Conservation (phyloP, 2,888 invertebrate genomes). For the Lacanobia wlatinum region DNA sequence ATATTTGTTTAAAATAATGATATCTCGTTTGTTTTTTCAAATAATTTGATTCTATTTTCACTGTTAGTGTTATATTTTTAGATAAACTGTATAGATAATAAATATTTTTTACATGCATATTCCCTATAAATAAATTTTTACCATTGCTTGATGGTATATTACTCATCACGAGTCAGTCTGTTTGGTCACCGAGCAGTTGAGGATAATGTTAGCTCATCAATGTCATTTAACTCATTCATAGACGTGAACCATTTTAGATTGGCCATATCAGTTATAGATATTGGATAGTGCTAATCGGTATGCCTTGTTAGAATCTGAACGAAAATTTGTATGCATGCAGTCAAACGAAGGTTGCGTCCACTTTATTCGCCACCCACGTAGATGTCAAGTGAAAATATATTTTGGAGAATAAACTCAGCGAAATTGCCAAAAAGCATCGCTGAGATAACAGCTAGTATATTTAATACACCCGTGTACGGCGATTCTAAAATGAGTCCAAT, state of each 20-base stretch:
- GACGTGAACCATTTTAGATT: neutral
- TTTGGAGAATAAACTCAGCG: conserved; percentile 40
- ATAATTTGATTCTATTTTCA: too few species aligned
- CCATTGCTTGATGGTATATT: too few species aligned
- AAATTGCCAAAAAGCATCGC: conserved; percentile 46
- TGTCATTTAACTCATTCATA: neutral
- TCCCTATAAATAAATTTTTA: too few species aligned
- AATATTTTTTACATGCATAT: too few species aligned
- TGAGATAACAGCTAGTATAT: conserved; percentile 52
- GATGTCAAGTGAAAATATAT: conserved; percentile 44
- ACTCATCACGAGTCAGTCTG: neutral
- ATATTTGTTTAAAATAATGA: too few species aligned
- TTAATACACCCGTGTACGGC: conserved; percentile 70
- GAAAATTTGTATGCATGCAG: conserved; percentile 33
- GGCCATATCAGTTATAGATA: neutral
- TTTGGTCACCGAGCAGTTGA: neutral
- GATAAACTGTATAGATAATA: too few species aligned
- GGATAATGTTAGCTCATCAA: neutral
- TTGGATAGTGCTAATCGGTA: neutral
- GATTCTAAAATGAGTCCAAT: conserved; percentile 79
- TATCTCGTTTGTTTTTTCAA: too few species aligned
- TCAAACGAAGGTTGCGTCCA: conserved; percentile 27
- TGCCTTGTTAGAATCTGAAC: neutral
- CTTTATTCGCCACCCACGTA: conserved; percentile 57
- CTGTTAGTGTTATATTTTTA: too few species aligned